A percentile compares a stretch with the other conserved stretches of the same genome.
Evolutionary conservation across 2,888 invertebrate species (phyloP).

Genomic region (Drosophila paracracens): DNA sequence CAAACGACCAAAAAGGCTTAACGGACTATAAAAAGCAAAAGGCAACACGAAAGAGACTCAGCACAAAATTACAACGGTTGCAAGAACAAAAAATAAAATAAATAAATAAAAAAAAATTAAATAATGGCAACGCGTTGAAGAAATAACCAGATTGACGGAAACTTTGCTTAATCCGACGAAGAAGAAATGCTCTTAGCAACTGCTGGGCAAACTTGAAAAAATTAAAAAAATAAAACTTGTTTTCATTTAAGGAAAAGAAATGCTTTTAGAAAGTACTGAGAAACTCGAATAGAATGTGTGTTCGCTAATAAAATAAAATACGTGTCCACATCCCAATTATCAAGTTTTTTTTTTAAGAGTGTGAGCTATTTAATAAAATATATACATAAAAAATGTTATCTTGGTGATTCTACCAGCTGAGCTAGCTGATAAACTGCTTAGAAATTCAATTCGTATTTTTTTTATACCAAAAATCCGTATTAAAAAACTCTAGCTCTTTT

Average conservation of each 20-base stretch:
- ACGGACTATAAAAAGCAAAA: slow-evolving; percentile 70
- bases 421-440: background rate
- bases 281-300: background rate
- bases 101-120: slow-evolving; percentile 6
- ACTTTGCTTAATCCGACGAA: slow-evolving; percentile 10
- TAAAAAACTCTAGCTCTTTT: background rate
- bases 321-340: background rate
- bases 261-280: slow-evolving; percentile 11
- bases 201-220: background rate
- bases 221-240: background rate
- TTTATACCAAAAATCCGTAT: background rate
- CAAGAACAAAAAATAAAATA: slow-evolving; percentile 19
- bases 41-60: slow-evolving; percentile 59
- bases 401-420: background rate
- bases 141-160: slow-evolving; percentile 42
- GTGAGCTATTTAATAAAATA: too few species aligned
- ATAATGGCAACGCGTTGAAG: slow-evolving; percentile 12
- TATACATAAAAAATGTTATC: background rate
- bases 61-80: slow-evolving; percentile 60
- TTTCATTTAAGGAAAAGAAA: slow-evolving; percentile 3
- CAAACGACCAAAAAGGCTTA: slow-evolving; percentile 72
- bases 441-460: background rate
- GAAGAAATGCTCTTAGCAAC: slow-evolving; percentile 28
- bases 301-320: background rate
- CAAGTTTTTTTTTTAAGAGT: background rate